phyloP scores from a whole-genome alignment of 2,113 vertebrate species.

The Daubentonia madagascariensis region DNA sequence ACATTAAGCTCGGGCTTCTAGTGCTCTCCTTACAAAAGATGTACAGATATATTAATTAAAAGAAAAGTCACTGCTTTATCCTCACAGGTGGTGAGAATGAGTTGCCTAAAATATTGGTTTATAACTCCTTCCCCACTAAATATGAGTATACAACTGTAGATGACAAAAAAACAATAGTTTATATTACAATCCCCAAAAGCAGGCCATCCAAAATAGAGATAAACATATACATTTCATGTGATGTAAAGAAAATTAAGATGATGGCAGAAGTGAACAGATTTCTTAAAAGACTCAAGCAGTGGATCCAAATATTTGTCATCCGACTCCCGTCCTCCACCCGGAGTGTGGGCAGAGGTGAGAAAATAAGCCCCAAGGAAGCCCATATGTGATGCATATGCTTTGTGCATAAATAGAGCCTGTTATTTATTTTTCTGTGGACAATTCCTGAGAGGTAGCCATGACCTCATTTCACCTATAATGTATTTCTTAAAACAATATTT shows the following conservation, averaged over 20 bases:
- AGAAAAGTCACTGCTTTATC: background rate
- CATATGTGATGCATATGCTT: fast-evolving
- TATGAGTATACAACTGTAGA: background rate
- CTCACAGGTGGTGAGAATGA: background rate
- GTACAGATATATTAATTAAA: background rate
- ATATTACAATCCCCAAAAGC: background rate
- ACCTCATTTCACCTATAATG: background rate
- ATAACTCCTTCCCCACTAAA: background rate
- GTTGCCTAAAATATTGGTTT: background rate
- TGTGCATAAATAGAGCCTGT: background rate
- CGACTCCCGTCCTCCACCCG: no score
- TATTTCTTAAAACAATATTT: background rate
- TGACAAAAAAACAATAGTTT: background rate
- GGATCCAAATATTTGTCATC: background rate
- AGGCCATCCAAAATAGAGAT: background rate
- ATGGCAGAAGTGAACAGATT: background rate
- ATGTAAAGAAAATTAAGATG: background rate
- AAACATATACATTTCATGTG: background rate
- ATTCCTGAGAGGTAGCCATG: background rate
- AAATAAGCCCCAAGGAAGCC: background rate
- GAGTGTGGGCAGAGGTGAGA: background rate
- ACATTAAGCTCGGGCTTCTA: no score
- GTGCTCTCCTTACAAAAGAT: background rate
- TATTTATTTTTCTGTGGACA: background rate
- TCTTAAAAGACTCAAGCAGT: background rate